phyloP scores from a whole-genome alignment of 2,888 invertebrate species.

The Theretra japonica region DNA sequence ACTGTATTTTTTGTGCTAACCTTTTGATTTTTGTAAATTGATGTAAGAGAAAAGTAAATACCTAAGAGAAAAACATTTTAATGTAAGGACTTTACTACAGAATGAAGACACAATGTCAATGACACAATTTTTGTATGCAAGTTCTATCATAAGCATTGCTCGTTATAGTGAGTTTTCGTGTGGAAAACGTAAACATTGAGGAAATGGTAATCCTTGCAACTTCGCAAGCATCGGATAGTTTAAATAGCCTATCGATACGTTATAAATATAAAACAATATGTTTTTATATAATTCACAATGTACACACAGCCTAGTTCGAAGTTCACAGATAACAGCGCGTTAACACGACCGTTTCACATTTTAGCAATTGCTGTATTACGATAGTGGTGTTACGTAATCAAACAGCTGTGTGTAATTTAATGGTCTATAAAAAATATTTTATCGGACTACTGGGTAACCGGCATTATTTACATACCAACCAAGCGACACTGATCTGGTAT shows the following conservation, averaged over 20 bases:
- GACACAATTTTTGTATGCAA: no score
- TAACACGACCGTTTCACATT: conserved; percentile 39
- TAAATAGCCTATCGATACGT: no score
- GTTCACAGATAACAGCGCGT: conserved; percentile 41
- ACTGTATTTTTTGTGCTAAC: neutral
- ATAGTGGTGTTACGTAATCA: conserved; percentile 42
- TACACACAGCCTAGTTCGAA: conserved; percentile 35
- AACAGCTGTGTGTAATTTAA: conserved; percentile 41
- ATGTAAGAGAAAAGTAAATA: no score
- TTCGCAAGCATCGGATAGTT: no score
- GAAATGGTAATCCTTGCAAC: no score
- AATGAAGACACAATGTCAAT: no score
- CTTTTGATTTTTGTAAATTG: no score
- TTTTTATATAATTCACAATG: neutral
- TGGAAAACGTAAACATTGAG: no score
- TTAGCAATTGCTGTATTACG: conserved; percentile 28
- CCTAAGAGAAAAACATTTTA: no score
- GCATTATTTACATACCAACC: conserved; percentile 16
- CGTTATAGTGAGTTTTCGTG: no score
- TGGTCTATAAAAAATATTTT: conserved; percentile 45
- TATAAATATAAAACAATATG: neutral
- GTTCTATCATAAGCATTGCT: no score
- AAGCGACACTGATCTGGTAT: neutral
- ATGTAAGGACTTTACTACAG: no score
- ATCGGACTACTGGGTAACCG: conserved; percentile 34